Evolutionary conservation across 1,140 invertebrate species (phyloP).

Genomic region (Fopius arisanus): DNA sequence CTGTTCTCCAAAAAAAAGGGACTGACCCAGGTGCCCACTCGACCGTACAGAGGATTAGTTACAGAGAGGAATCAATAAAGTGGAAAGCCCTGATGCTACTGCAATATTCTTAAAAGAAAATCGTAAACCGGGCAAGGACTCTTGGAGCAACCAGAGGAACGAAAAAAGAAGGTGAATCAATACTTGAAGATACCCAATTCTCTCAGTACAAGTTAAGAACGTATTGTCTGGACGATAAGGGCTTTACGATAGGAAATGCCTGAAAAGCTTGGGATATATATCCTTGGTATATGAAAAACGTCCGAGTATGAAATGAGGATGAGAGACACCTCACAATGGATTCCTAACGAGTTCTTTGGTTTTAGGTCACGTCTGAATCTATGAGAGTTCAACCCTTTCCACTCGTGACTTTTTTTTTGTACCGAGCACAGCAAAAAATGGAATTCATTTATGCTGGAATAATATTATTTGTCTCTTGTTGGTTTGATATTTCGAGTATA

Average conservation of each 20-base stretch:
- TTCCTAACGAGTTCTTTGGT: neutral
- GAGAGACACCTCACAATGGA: neutral
- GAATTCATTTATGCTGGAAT: too few relatives aligned
- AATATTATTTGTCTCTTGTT: too few relatives aligned
- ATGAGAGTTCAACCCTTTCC: too few relatives aligned
- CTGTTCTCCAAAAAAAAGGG: neutral
- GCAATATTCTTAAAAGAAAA: slow-evolving; percentile 9
- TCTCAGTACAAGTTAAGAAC: neutral
- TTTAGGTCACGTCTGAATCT: neutral
- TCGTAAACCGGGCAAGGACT: neutral
- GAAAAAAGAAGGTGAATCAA: neutral
- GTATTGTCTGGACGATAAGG: neutral
- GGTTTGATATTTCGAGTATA: too few relatives aligned
- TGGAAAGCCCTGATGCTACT: neutral
- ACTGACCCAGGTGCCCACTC: neutral
- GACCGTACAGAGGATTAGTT: slow-evolving; percentile 1
- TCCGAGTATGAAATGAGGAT: neutral
- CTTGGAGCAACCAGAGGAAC: neutral
- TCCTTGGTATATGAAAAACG: neutral
- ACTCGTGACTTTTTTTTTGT: too few relatives aligned
- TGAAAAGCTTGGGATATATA: neutral
- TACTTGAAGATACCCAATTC: neutral
- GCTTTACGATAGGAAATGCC: neutral
- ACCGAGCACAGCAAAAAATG: too few relatives aligned
- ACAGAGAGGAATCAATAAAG: slow-evolving; percentile 13